Base-by-base conservation (phyloP, 2,888 invertebrate genomes). In the Meandrusa payeni region DNA sequence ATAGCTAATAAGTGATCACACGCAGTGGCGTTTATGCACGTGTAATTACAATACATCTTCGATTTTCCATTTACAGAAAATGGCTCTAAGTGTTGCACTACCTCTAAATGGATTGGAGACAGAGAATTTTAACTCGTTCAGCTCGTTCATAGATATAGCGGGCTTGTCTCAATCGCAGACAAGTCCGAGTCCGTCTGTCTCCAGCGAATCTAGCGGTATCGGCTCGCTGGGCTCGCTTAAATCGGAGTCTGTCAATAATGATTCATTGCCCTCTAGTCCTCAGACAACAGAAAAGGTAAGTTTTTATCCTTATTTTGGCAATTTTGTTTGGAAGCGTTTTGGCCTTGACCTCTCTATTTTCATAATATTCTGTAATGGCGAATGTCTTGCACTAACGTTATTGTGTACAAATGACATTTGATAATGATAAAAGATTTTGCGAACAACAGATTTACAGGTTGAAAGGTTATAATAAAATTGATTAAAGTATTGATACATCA, bases 171-270 rank as follows among this genome's bases (percentile, higher is more conserved):
- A 85, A 62, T 85, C 86, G 32, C 86, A 88, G 62, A 74, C 88
- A 39, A 88, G 89, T 67, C 89, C 89, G 22, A 85, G 86, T 54
- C 90, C 90, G 55, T 90, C 89, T 61, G 82, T 85, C 67, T 89
- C 86, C 61, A 91, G 90, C 64, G 91, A 90, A 72, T 90, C 90
- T 60, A 91, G 90, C 76, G 91, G 90, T 66, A 83, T 91, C 70
- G 88, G 90, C 57, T 90, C 90, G 56, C 67, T 90, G 57, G 88
- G 85, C 52, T 88, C 89, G 53, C 82, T 89, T 55, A 87, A 88
- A 69, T 80, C 81, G 38, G 88, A 87, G 69, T 89, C 87, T 33
- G 76, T 85, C 50, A 77, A 72, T 61, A 80, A 72, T 64, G 86
- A 81, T 65, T 86, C 86, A 61, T 65, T 88, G 50, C 87, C 89